A percentile compares a stretch with the other conserved stretches of the same genome.
phyloP scores from a whole-genome alignment of 2,113 vertebrate genomes.

The Acanthochromis polyacanthus region DNA sequence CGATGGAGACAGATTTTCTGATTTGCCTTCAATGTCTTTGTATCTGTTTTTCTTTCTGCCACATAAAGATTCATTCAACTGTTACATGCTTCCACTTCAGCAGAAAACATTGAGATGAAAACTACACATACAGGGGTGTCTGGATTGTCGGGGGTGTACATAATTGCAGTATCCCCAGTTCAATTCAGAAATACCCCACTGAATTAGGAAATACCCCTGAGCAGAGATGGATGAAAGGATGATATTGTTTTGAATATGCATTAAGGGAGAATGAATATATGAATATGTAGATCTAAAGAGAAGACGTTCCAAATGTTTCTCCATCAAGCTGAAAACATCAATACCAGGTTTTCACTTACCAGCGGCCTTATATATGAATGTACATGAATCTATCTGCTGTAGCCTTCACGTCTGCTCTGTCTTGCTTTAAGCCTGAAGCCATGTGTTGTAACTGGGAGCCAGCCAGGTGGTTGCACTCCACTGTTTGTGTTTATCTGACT shows the following conservation, averaged over 20 bases:
- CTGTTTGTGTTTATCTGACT: conserved; percentile 47
- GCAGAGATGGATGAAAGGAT: background rate
- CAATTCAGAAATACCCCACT: background rate
- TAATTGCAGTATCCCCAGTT: background rate
- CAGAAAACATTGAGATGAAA: background rate
- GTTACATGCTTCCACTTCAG: background rate
- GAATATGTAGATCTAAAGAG: background rate
- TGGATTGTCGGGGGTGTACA: background rate
- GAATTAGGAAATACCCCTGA: background rate
- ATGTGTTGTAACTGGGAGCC: conserved; percentile 12
- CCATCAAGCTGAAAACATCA: background rate
- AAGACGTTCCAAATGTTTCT: background rate
- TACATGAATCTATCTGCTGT: background rate
- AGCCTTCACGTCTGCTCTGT: background rate
- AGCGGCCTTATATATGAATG: background rate
- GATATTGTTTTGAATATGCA: background rate
- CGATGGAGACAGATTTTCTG: no score
- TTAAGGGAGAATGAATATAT: background rate
- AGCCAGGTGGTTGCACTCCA: conserved; percentile 33
- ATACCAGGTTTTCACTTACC: background rate
- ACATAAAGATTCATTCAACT: background rate
- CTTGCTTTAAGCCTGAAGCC: conserved; percentile 1
- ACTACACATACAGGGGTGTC: background rate
- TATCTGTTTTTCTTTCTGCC: no score
- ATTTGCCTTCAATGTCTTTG: no score